phyloP scores from a whole-genome alignment of 2,888 invertebrate species.

The Gastracanthus pulcherrimus region DNA sequence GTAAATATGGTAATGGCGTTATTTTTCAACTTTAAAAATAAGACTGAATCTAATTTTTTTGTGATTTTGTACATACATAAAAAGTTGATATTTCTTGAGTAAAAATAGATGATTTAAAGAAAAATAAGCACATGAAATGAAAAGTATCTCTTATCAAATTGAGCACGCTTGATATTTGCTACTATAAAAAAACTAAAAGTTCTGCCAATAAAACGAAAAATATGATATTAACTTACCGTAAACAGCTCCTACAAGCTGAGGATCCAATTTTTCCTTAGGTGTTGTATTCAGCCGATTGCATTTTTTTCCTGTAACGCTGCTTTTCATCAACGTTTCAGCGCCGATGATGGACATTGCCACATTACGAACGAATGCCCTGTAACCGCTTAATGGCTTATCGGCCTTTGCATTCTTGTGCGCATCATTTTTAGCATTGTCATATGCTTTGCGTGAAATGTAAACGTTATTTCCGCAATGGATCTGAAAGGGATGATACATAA shows the following conservation, averaged over 20 bases:
- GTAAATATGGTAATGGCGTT: no score
- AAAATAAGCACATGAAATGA: no score
- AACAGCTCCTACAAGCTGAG: neutral
- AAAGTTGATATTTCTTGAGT: no score
- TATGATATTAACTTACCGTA: neutral
- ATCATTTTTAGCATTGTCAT: neutral
- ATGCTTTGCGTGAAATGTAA: neutral
- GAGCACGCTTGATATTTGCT: no score
- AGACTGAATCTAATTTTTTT: no score
- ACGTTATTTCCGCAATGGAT: neutral
- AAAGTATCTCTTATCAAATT: no score
- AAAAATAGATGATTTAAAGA: no score
- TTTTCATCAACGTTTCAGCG: neutral
- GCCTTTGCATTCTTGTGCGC: neutral
- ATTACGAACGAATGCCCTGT: neutral
- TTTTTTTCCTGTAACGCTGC: neutral
- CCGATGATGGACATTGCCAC: neutral
- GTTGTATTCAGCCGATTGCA: neutral
- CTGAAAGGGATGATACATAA: neutral
- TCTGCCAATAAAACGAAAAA: neutral
- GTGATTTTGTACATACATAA: no score
- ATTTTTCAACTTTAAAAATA: no score
- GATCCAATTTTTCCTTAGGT: neutral
- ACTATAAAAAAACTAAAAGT: slow-evolving; percentile 29
- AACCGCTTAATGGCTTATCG: neutral